These are phyloP conservation scores for Azorinus chamasolen DNA, from an alignment of 2,888 invertebrate species.

Conservation along the genomic window DNA sequence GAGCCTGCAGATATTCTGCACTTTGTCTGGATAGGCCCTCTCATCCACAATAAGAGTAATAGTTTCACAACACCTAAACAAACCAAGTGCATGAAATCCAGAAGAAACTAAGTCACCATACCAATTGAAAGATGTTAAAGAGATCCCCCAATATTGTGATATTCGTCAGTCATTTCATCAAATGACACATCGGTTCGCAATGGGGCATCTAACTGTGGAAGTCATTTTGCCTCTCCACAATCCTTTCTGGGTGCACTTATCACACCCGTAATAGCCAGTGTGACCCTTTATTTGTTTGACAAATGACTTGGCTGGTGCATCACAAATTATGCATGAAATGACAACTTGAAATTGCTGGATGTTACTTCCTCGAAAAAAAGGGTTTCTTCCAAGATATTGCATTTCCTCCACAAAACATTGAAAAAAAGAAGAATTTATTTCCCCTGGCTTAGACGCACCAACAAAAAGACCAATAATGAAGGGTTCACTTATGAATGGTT, in stretches of 20 bases:
- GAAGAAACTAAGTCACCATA: slow-evolving; percentile 69
- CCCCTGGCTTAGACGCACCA: slow-evolving; percentile 46
- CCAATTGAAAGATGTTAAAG: slow-evolving; percentile 58
- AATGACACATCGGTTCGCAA: slow-evolving; percentile 58
- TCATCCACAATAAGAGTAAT: slow-evolving; percentile 61
- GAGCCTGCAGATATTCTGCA: no score
- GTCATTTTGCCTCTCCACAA: slow-evolving; percentile 41
- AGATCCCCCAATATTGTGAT: slow-evolving; percentile 63
- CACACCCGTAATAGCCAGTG: slow-evolving; percentile 78
- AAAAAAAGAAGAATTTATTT: slow-evolving; percentile 40
- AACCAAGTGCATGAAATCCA: slow-evolving; percentile 82
- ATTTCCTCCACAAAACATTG: slow-evolving; percentile 53
- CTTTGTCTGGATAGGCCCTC: slow-evolving; percentile 62
- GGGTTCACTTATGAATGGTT: slow-evolving; percentile 12
- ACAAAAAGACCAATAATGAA: slow-evolving; percentile 36
- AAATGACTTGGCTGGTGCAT: slow-evolving; percentile 78
- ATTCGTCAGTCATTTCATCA: slow-evolving; percentile 52
- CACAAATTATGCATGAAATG: slow-evolving; percentile 72
- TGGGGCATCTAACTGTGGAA: slow-evolving; percentile 37
- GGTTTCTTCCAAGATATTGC: not conserved
- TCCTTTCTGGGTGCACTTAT: slow-evolving; percentile 70
- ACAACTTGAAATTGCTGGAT: slow-evolving; percentile 10
- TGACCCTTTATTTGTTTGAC: slow-evolving; percentile 74
- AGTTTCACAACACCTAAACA: slow-evolving; percentile 76
- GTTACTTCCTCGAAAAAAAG: no score